A percentile compares a stretch with the other conserved stretches of the same genome.
These are phyloP conservation scores for Plecotus auritus DNA, from an alignment of 2,113 vertebrate species.

Conservation along the genomic window DNA sequence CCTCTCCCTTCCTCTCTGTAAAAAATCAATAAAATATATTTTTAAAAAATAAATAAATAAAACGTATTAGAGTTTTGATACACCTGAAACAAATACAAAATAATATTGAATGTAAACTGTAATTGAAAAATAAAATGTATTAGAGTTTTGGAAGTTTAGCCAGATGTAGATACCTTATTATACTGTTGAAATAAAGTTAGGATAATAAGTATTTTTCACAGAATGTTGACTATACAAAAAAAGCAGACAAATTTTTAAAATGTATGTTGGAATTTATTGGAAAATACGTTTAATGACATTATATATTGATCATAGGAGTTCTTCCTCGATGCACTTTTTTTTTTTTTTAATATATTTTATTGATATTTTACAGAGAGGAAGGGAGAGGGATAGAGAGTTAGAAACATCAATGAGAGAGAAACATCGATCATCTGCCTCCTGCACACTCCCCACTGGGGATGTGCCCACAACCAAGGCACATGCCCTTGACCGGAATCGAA, in stretches of 20 bases:
- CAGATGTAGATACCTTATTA: background rate
- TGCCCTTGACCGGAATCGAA: no score
- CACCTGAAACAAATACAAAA: background rate
- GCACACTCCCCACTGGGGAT: no score
- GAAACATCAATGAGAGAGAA: no score
- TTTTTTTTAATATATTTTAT: no score
- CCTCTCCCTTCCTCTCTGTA: no score
- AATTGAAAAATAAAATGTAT: background rate
- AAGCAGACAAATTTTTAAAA: conserved; percentile 4
- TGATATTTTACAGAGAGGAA: no score
- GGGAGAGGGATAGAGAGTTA: no score
- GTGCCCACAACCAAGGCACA: no score
- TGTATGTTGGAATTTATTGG: conserved; percentile 11
- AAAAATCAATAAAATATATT: no score
- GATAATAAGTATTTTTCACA: conserved; percentile 6
- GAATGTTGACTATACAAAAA: background rate
- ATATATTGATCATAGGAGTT: background rate
- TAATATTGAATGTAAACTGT: background rate
- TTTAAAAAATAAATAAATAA: no score
- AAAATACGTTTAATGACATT: background rate
- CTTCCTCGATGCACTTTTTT: background rate
- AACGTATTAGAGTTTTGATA: background rate
- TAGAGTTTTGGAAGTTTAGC: background rate
- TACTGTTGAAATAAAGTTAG: background rate
- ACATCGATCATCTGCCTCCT: no score